Conservation (phyloP, 2,113 vertebrate species). For the Odocoileus hemionus region DNA sequence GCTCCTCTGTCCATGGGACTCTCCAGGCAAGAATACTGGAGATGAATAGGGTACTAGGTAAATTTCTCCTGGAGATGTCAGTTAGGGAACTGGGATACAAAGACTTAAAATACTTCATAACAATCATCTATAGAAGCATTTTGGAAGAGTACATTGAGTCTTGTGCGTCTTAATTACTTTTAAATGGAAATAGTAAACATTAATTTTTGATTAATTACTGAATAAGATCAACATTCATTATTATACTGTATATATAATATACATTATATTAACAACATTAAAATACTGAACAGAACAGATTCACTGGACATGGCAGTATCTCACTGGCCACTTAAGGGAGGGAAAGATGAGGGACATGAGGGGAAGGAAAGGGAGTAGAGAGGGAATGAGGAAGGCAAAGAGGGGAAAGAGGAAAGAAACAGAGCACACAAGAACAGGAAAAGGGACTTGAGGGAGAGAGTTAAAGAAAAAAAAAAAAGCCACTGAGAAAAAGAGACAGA, state of each 20-base stretch:
- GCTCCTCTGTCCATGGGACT: background rate
- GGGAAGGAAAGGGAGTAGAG: background rate
- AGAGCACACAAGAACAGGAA: background rate
- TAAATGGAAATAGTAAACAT: background rate
- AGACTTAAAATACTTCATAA: background rate
- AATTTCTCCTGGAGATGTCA: background rate
- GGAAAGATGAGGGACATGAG: background rate
- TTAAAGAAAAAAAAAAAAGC: background rate
- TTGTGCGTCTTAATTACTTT: background rate
- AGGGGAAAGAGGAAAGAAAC: background rate
- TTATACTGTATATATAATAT: background rate
- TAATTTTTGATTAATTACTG: background rate
- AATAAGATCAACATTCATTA: background rate
- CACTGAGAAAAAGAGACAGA: background rate
- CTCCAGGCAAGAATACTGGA: background rate
- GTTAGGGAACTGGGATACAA: background rate
- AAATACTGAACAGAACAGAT: background rate
- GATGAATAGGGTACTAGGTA: background rate
- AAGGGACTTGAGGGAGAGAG: background rate
- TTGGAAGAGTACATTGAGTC: background rate
- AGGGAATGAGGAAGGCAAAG: background rate
- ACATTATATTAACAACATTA: background rate
- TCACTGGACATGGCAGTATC: background rate
- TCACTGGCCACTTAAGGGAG: background rate
- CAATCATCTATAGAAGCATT: background rate